Base-by-base conservation (phyloP, 2,113 vertebrate species). In the Siphamia tubifer region DNA sequence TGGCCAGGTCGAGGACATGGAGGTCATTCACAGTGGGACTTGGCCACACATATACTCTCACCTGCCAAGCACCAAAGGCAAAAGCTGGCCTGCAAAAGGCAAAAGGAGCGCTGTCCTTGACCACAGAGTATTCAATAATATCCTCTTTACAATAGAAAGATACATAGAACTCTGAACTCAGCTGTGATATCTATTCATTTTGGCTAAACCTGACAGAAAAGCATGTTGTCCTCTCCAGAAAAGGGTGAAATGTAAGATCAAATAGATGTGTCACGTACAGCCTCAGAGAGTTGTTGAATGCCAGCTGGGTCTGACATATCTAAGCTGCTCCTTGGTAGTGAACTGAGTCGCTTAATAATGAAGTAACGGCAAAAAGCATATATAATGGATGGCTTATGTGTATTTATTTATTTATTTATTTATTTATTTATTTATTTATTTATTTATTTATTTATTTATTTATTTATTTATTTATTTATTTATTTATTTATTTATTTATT, bases 1-100 rank as follows among this genome's bases (percentile, higher is more conserved):
- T 47, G 70, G 78, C 75, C 87, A 77, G 82, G 73, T 78, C 51
- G 55, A 81, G 86, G 87, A 89, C 83, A 72, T 62, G 45, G 67
- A 80, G 88, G 88, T 90, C 83, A 68, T 58, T 78, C 90, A 65
- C 77, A 61, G 74, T 72, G 82, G 74, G 77, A 73, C 61, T 90
- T 82, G 86, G 82, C 83, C 39, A 66, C 74, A 68, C 71, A 77
- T 25, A 31, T 25, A 16, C 48, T 68, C 47, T 38, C 73, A 82
- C 80, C 87, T 85, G 81, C 89, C 82, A 87, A 82, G 74, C 73
- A 67, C 67, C 72, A 74, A 52, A 68, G 68, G 82, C 47, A 83
- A 38, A 69, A 52, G 49, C 67, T 19, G 28, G 28, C 68, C 57
- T 40, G 31, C 62, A 68, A 58, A 71, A 66, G 40, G 44, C 45